Percentiles rank a stretch among this genome's conserved stretches.
Evolutionary conservation across 2,113 vertebrate genomes (phyloP).

Genomic region (Microcebus griseorufus): DNA sequence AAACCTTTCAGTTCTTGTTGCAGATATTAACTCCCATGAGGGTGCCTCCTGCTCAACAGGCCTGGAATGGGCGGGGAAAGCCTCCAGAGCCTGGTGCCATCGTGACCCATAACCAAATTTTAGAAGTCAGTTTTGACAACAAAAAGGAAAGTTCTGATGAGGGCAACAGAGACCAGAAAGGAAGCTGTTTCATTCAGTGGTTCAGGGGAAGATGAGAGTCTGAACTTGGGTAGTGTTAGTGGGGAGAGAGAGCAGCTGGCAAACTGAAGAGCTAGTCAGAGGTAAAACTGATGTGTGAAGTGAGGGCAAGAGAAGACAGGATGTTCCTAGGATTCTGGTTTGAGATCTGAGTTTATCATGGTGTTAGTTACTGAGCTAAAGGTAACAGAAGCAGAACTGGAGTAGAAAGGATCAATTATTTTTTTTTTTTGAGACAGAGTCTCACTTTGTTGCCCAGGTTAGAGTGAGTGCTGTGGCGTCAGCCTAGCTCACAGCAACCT

Average conservation of each 20-base stretch:
- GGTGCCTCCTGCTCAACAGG: too few relatives aligned
- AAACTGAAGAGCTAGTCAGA: neutral
- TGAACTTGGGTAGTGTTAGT: neutral
- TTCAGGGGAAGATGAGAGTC: neutral
- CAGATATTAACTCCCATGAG: too few relatives aligned
- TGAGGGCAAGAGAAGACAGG: neutral
- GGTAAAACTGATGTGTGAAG: neutral
- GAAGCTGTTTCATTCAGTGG: neutral
- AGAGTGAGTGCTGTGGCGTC: too few relatives aligned
- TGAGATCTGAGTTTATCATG: neutral
- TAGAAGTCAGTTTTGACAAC: neutral
- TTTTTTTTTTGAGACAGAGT: too few relatives aligned
- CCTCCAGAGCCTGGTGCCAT: too few relatives aligned
- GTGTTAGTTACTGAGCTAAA: neutral
- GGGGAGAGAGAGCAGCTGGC: neutral
- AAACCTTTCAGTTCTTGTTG: too few relatives aligned
- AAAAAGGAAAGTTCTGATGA: neutral
- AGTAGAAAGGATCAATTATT: neutral
- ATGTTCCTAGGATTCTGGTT: neutral
- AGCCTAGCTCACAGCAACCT: too few relatives aligned
- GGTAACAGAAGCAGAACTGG: neutral
- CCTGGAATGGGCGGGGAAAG: too few relatives aligned
- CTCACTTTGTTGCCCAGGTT: too few relatives aligned
- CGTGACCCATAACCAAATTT: neutral
- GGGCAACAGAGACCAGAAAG: neutral